These are phyloP conservation scores for Novumbra hubbsi DNA, from an alignment of 2,797 vertebrate species.

Conservation along the genomic window DNA sequence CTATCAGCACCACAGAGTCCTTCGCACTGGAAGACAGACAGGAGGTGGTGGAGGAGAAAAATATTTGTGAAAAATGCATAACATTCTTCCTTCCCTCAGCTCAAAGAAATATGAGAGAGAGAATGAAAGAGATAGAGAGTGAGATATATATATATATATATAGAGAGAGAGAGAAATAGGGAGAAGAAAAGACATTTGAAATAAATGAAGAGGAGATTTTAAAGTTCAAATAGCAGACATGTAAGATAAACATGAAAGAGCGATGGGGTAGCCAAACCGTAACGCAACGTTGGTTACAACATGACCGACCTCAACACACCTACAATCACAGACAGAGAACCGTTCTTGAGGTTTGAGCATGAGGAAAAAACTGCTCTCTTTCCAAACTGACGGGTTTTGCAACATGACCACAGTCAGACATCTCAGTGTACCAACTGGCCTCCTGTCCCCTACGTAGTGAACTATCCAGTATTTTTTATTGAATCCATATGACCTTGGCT, in stretches of 20 bases:
- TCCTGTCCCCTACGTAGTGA: neutral
- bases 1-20: neutral
- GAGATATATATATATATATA: too few relatives aligned
- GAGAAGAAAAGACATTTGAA: neutral
- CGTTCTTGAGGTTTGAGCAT: neutral
- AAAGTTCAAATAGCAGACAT: neutral
- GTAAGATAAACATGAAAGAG: neutral
- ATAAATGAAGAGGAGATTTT: neutral
- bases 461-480: too few relatives aligned
- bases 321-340: neutral
- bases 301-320: neutral
- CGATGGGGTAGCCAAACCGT: neutral
- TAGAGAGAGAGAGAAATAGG: too few relatives aligned
- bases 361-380: conserved; percentile 47
- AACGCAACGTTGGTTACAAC: neutral
- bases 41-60: neutral
- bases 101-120: neutral
- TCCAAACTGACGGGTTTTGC: conserved; percentile 34
- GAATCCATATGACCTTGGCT: neutral
- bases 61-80: neutral
- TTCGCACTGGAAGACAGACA: neutral
- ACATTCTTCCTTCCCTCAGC: neutral
- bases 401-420: conserved; percentile 38
- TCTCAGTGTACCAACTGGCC: neutral
- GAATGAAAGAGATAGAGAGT: neutral